Evolutionary conservation across 2,888 invertebrate genomes (phyloP), one percentile per base, ranked within the genome.

Genomic region (Cheilosia vulpina): DNA sequence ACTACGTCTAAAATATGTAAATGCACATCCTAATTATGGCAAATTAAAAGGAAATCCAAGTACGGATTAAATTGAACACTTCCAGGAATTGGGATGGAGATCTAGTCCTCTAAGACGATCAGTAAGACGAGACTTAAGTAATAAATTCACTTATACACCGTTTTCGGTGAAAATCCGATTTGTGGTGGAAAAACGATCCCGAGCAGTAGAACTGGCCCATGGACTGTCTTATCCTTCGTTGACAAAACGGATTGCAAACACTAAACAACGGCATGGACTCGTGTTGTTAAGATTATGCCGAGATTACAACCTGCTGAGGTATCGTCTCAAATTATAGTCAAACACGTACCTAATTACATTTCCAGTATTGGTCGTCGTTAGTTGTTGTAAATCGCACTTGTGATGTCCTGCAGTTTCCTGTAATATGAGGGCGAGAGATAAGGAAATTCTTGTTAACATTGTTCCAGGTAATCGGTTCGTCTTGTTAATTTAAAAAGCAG

Each of bases 141-240:
- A 68, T 80, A 75, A 75, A 73, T 68, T 79, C 53, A 60, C 45
- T 68, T 60, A 47, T 13, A n/a, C 13, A 38, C 24, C 11, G n/a
- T 65, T 65, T 72, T 55, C 71, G 34, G 34, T 21, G 79, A 80
- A 85, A 85, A 80, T 80, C 84, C 58, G 84, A 84, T 80, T 80
- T 75, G 34, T 57, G 63, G 17, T 68, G 38, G 57, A 78, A 73
- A 73, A 52, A 53, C 50, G 63, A 84, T 57, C 11, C 34, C 19
- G 47, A 66, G 17, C 27, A 24, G 52, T 27, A 15, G 15, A 27
- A 27, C 52, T 27, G 27, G 24, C 43, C 27, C 6, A 27, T 5
- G 27, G 13, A 11, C 11, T 15, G 38, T 38, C 38, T 13, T 68
- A 41, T 41, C 41, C 43, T 68, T 9, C 65, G 45, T 69, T 83